A percentile compares a stretch with the other conserved stretches of the same genome.
phyloP scores from a whole-genome alignment of 2,797 vertebrate species.

The Sebastes melanostomus region DNA sequence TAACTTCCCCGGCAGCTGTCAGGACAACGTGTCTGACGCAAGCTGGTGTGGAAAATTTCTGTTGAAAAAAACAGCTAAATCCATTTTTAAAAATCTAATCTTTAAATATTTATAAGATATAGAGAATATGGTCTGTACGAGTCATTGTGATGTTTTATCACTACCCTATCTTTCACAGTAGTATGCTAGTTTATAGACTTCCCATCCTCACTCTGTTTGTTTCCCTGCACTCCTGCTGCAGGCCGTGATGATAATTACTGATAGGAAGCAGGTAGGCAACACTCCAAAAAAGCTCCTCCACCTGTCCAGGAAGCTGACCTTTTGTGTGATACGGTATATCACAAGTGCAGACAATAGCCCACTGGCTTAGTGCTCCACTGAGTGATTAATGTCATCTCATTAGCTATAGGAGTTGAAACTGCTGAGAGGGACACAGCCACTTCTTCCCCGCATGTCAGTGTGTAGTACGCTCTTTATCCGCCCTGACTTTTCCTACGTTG shows the following conservation, averaged over 20 bases:
- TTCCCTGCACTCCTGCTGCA: constrained; percentile 8
- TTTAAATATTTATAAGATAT: neutral
- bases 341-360: constrained; percentile 61
- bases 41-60: constrained; percentile 39
- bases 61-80: constrained; percentile 22
- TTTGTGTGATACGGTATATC: constrained; percentile 60
- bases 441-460: constrained; percentile 27
- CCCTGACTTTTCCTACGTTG: constrained; percentile 12
- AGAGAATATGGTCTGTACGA: neutral
- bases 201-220: constrained; percentile 1
- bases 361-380: constrained; percentile 47
- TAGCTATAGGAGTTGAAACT: constrained; percentile 47
- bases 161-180: neutral
- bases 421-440: constrained; percentile 44
- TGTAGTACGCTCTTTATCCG: constrained; percentile 12
- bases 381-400: constrained; percentile 76
- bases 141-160: neutral
- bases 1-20: constrained; percentile 26
- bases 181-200: neutral
- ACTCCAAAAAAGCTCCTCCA: constrained; percentile 33
- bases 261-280: constrained; percentile 20
- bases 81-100: neutral
- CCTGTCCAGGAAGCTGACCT: constrained; percentile 56
- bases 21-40: constrained; percentile 49
- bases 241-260: constrained; percentile 31